phyloP scores from a whole-genome alignment of 2,113 vertebrate species.

The Scolopax mira region DNA sequence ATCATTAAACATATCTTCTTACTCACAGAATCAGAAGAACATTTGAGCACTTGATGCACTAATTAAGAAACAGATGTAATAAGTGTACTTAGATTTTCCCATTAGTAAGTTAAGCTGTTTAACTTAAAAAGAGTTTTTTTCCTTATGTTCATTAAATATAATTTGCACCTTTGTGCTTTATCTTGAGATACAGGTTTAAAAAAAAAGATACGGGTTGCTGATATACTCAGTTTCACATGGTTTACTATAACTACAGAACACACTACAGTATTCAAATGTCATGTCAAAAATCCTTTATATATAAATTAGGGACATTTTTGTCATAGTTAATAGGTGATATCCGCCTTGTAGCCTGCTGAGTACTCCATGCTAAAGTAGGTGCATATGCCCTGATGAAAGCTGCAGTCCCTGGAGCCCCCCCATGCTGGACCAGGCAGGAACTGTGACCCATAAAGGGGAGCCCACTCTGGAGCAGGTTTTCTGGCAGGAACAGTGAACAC shows the following conservation, averaged over 20 bases:
- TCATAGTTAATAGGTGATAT: background rate
- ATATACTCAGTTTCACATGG: background rate
- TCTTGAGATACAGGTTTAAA: background rate
- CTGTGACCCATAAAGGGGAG: background rate
- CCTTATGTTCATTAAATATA: background rate
- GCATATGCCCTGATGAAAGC: background rate
- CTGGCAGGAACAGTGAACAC: fast-evolving
- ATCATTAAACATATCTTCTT: background rate
- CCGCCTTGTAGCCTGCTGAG: background rate
- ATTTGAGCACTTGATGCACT: background rate
- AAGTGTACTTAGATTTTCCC: background rate
- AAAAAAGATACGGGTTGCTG: background rate
- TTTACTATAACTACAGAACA: background rate
- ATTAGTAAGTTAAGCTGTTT: background rate
- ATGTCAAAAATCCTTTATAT: background rate
- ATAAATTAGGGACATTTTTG: background rate
- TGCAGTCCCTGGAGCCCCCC: fast-evolving
- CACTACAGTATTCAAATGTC: background rate
- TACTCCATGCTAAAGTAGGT: background rate
- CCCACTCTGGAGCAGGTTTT: background rate
- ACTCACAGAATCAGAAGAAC: background rate
- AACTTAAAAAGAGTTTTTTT: background rate
- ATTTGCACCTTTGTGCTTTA: background rate
- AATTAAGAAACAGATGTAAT: background rate
- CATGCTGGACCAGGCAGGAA: background rate